A percentile compares a stretch with the other conserved stretches of the same genome.
These are phyloP conservation scores for Formicarius rufipectus DNA, from an alignment of 2,113 vertebrate species.

Conservation along the genomic window DNA sequence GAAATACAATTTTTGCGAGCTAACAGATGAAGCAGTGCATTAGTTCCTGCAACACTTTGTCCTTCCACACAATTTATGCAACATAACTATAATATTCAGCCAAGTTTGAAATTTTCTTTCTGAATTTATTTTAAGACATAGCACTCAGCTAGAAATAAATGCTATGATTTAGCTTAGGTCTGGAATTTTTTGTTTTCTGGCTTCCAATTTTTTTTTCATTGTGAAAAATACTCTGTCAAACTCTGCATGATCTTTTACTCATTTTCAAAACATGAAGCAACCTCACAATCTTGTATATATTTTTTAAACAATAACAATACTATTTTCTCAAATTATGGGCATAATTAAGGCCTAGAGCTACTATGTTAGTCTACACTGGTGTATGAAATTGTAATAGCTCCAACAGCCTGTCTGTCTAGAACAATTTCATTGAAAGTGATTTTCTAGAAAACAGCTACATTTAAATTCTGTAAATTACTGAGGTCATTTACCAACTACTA, in stretches of 20 bases:
- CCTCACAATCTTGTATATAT: neutral
- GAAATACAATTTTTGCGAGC: neutral
- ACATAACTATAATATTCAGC: neutral
- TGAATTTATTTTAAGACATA: neutral
- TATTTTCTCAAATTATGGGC: neutral
- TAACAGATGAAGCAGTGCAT: neutral
- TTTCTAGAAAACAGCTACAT: neutral
- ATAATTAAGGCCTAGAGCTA: neutral
- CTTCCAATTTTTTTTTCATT: neutral
- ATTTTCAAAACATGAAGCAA: neutral
- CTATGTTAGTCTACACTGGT: neutral
- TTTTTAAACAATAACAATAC: neutral
- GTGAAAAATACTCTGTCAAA: neutral
- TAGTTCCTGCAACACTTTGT: neutral
- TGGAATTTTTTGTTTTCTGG: neutral
- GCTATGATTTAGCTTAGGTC: neutral
- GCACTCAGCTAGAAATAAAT: neutral
- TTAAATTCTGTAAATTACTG: neutral
- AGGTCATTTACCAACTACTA: neutral
- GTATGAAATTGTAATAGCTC: neutral
- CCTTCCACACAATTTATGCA: neutral
- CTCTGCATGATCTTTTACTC: neutral
- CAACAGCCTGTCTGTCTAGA: neutral
- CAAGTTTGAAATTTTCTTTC: neutral
- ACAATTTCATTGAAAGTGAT: neutral